These are phyloP conservation scores for Azemiops feae DNA, from an alignment of 2,113 vertebrate species.

Conservation along the genomic window DNA sequence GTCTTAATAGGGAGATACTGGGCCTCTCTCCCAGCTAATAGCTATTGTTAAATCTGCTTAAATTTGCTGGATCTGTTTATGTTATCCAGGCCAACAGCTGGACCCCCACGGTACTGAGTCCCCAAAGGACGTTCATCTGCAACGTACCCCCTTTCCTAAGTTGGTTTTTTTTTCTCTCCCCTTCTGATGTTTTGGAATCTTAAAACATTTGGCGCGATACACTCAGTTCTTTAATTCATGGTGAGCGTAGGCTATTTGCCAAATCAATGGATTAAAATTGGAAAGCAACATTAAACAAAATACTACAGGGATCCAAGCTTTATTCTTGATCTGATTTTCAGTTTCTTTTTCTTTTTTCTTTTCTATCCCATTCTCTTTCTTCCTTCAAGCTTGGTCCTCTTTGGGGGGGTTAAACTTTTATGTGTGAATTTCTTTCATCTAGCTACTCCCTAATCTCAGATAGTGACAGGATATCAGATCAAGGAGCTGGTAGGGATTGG, in stretches of 20 bases:
- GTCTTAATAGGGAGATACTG: neutral
- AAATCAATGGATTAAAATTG: constrained; percentile 57
- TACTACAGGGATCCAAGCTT: constrained; percentile 54
- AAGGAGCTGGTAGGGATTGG: neutral
- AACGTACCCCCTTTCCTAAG: constrained; percentile 23
- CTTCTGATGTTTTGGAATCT: constrained; percentile 40
- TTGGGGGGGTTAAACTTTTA: constrained; percentile 42
- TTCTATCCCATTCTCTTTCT: neutral
- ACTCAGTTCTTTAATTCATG: constrained; percentile 49
- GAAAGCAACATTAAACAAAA: constrained; percentile 59
- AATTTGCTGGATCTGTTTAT: neutral
- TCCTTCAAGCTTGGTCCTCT: constrained; percentile 27
- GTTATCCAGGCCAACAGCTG: neutral
- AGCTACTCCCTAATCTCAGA: neutral
- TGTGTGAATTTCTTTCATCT: neutral
- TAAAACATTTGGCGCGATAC: constrained; percentile 57
- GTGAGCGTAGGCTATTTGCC: constrained; percentile 49
- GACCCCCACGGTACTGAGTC: neutral
- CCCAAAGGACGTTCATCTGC: constrained; percentile 4
- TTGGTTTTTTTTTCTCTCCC: constrained; percentile 36
- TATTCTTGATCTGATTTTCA: constrained; percentile 51
- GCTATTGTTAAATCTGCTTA: neutral
- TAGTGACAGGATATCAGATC: neutral
- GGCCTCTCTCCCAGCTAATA: neutral
- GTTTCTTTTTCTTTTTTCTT: neutral